Evolutionary conservation across 2,888 invertebrate species (phyloP).

Genomic region (Nematopogon swammerdamellus): DNA sequence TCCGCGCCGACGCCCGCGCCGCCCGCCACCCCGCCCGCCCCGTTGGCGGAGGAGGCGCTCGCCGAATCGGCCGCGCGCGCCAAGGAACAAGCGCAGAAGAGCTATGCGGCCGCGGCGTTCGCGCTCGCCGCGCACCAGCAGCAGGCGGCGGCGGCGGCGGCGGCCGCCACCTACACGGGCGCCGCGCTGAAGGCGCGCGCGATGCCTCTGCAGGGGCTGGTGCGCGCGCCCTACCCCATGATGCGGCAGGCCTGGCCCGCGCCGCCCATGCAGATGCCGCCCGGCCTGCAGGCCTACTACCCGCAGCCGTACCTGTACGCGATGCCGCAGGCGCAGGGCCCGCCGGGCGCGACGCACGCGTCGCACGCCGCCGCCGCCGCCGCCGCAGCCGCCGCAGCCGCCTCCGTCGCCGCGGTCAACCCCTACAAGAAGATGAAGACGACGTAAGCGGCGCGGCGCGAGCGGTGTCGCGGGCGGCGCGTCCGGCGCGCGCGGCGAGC

Average conservation of each 20-base stretch:
- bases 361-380: too few species aligned
- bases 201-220: constrained; percentile 27
- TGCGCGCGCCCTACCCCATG: constrained; percentile 39
- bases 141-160: constrained; percentile 53
- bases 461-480: too few species aligned
- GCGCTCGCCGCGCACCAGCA: constrained; percentile 46
- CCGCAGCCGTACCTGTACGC: constrained; percentile 52
- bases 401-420: constrained; percentile 56
- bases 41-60: constrained; percentile 17
- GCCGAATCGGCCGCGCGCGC: constrained; percentile 39
- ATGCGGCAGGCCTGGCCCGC: constrained; percentile 43
- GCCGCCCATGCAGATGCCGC: constrained; percentile 45
- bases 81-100: constrained; percentile 81
- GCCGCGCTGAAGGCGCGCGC: constrained; percentile 56
- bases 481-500: too few species aligned
- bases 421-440: constrained; percentile 92
- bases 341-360: constrained; percentile 36
- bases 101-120: constrained; percentile 68
- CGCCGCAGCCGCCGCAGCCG: constrained; percentile 34
- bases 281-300: constrained; percentile 30
- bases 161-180: constrained; percentile 75
- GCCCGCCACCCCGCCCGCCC: constrained; percentile 18
- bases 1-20: constrained; percentile 17
- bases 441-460: constrained; percentile 54
- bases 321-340: constrained; percentile 47